Base-by-base conservation (phyloP, 2,113 vertebrate genomes). In the Oreochromis niloticus region DNA sequence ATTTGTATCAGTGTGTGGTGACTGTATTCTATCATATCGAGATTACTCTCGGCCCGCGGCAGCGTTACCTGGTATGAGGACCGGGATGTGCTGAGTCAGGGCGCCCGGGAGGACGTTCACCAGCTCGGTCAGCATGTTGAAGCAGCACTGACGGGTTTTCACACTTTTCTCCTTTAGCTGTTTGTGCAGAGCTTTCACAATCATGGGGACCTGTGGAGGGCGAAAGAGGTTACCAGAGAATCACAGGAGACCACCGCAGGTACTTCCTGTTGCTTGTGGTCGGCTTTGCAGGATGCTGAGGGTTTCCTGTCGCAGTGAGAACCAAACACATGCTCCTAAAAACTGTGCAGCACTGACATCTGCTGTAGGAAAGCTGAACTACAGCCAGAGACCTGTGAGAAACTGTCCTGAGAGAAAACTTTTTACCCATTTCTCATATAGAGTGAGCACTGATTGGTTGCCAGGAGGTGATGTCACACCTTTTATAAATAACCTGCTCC, bases 161-260 rank as follows among this genome's bases (percentile, higher is more conserved):
- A 99, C 98, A 59, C 99, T 99, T 89, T 99, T 99, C 95, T 99
- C 99, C 95, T 99, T 99, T 97, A 99, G 98, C 96, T 99, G 99
- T 92, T 99, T 99, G 96, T 99, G 98, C 83, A 99, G 96, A 14
- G 98, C 98, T 96, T 99, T 99, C 61, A 99, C 98, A 80, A 99
- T 99, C 95, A 99, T 99, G 78, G 98, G 98, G 78, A 99, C 98
- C 99, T 99, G 94, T 52, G 85, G 13, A 87, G 22, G 85, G 36
- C 14, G 8, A 83, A 63, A 54, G 9, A 80, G 34, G 73, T 46
- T 55, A 9, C 48, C 27, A 48, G n/a, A 66, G 6, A 78, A 68
- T n/a, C 9, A n/a, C 27, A 48, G 57, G 22, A 43, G 54, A 66
- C 22, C 41, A 34, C 14, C 6, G 3, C 6, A 4, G 10, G 19